Conservation (phyloP, 2,113 vertebrate species). For the Gymnobelideus leadbeateri region DNA sequence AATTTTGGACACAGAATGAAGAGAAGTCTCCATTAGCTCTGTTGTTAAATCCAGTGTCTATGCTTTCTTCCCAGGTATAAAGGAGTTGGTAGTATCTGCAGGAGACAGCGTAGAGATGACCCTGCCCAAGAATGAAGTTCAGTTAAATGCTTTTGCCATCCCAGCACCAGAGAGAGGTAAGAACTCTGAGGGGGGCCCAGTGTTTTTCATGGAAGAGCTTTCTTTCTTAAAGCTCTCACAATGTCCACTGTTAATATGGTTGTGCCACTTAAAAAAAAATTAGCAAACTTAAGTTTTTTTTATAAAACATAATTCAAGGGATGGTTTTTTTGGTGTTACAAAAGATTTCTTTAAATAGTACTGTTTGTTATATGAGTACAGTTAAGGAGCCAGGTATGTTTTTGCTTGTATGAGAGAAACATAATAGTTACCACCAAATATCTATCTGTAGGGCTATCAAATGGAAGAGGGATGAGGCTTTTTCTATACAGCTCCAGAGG, state of each 20-base stretch:
- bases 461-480: background rate
- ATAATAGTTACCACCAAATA: background rate
- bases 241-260: background rate
- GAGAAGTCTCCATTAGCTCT: background rate
- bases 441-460: background rate
- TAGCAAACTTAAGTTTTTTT: slow-evolving; percentile 33
- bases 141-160: slow-evolving; percentile 94
- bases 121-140: slow-evolving; percentile 92
- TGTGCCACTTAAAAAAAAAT: slow-evolving; percentile 34
- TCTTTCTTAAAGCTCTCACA: background rate
- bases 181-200: background rate
- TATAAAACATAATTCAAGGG: slow-evolving; percentile 47
- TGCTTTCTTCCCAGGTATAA: slow-evolving; percentile 83
- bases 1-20: slow-evolving; percentile 34
- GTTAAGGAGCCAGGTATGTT: background rate
- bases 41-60: slow-evolving; percentile 56
- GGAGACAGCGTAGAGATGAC: slow-evolving; percentile 95
- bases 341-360: slow-evolving; percentile 30
- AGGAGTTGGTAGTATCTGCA: slow-evolving; percentile 95
- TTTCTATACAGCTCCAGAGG: background rate
- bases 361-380: slow-evolving; percentile 52
- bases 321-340: slow-evolving; percentile 47
- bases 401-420: background rate
- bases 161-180: slow-evolving; percentile 89
- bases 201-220: background rate